Evolutionary conservation across 2,113 vertebrate species (phyloP), one percentile per base, ranked within the genome.

Genomic region (Protomyctophum bolini): DNA sequence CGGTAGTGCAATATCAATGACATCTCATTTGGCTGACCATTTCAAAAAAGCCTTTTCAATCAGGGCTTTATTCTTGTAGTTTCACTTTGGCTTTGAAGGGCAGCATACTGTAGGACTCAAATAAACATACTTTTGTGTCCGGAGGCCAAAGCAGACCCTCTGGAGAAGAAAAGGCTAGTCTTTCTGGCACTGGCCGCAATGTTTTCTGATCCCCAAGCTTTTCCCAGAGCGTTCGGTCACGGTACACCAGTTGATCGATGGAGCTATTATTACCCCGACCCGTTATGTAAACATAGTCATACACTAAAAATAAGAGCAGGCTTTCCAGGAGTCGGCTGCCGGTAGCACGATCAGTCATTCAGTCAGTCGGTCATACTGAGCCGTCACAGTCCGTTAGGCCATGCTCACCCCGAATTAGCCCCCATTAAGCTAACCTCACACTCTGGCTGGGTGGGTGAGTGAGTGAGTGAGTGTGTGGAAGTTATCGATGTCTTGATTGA

Each of bases 271-370:
- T 77, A 67, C 76, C 58, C 47, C 68, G 76, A 82, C 73, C 83
- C 59, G 61, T 88, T 87, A 90, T 74, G 77, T 90, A 85, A 91
- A 83, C 66, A n/a, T 79, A 86, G 86, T 86, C 88, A 85, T 71
- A 63, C 61, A 79, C 89, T 89, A 91, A 89, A 91, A 91, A 88
- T 91, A 90, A 21, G 60, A 73, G 59, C 64, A 45, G 77, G 87
- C 83, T 83, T 85, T 85, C 84, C 80, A 84, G 81, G 85, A 83
- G 76, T 70, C 64, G 83, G 82, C 86, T 90, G 89, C 80, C 80
- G 84, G 52, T 81, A 83, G 76, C 82, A 75, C 73, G 21, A 69
- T 73, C 79, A 21, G 15, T 55, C 75, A 63, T 7, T 48, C 1
- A 63, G 52, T 56, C 8, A 33, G 11, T 15, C 47, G 10, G 48